Base-by-base conservation (phyloP, 2,113 vertebrate species). In the Puffinus mauretanicus region DNA sequence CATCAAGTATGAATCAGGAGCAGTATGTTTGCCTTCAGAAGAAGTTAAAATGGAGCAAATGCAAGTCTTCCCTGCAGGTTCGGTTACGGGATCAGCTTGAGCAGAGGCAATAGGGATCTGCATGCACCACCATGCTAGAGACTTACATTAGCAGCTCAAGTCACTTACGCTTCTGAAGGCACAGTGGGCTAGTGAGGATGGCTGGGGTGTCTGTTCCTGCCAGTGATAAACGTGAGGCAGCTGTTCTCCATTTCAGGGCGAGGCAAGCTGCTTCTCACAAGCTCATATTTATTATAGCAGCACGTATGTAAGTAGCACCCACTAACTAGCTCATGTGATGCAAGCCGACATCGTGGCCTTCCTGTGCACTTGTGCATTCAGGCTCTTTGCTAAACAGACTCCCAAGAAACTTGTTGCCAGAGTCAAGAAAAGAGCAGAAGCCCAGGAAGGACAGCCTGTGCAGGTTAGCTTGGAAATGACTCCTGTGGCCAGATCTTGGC, bases 101-200 rank as follows among this genome's bases (percentile, higher is more conserved):
- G 44, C 47, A 79, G 52, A 85, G 82, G 40, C 69, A 61, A 42
- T 3, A 52, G 77, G 42, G 27, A 82, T 82, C 46, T 51, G 44
- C 0, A 29, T 57, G 60, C 34, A 79, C 21, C 42, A 40, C 27
- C 6, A 0, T 2, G 2, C 12, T 36, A 9, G 4, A 42, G 27
- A 36, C 60, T 47, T 8, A 25, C 0, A 7, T 42, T 8, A 81
- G 47, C 46, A 70, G 69, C 44, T 60, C 38, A 42, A 25, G 52
- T 51, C 47, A 67, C 25, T 34, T 29, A 5, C 0, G 13, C 55
- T 75, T 75, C 67, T 76, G 67, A 75, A 70, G 44, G 69, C 30
- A 55, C 22, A 42, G 49, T 2, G 38, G 55, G 67, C 49, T 60
- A 8, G 11, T 9, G 27, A 65, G 62, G 44, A 20, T 30, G 73